Evolutionary conservation across 2,888 invertebrate genomes (phyloP).

Genomic region (Zhuqinia jingwanae): DNA sequence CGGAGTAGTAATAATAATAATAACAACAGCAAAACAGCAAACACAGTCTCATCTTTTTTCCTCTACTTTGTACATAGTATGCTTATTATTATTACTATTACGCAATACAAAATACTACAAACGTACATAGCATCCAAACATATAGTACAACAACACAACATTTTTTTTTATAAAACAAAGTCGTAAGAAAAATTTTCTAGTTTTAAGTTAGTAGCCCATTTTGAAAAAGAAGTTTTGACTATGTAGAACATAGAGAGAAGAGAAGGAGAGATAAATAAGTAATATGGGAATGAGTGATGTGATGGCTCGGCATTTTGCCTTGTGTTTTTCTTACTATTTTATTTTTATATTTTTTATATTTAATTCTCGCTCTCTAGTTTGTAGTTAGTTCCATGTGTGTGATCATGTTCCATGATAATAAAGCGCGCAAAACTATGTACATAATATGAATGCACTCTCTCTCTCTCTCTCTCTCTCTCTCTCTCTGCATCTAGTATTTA

Average conservation of each 20-base stretch:
- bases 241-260: no score
- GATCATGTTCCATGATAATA: constrained; percentile 42
- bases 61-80: no score
- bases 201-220: constrained; percentile 5
- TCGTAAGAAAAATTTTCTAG: not conserved
- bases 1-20: no score
- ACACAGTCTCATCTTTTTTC: not conserved
- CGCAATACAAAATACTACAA: constrained; percentile 2
- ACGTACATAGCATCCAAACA: not conserved
- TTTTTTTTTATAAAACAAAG: no score
- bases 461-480: no score
- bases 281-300: constrained; percentile 41
- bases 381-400: no score
- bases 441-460: no score
- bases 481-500: no score
- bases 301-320: constrained; percentile 49
- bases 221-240: not conserved
- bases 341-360: not conserved
- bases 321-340: constrained; percentile 39
- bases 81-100: constrained; percentile 14
- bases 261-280: not conserved
- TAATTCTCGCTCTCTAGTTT: no score
- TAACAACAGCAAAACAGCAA: no score
- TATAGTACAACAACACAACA: no score
- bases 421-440: no score